A percentile compares a stretch with the other conserved stretches of the same genome.
These are phyloP conservation scores for Pterostichus niger DNA, from an alignment of 2,888 invertebrate genomes.

Conservation along the genomic window DNA sequence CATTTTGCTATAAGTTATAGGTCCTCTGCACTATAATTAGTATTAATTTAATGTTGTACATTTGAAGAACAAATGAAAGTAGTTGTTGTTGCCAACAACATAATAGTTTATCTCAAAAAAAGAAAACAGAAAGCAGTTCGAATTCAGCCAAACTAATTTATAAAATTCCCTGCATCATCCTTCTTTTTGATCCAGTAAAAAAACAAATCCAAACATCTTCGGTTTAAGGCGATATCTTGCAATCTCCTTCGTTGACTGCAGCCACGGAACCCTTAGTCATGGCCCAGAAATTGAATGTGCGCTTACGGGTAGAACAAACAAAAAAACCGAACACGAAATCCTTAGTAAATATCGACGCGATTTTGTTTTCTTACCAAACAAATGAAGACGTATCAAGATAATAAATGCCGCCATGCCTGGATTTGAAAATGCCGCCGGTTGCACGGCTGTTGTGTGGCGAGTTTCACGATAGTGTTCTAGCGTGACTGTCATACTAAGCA, in stretches of 20 bases:
- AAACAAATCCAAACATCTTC: no score
- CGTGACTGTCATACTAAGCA: slow-evolving; percentile 46
- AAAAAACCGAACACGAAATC: slow-evolving; percentile 46
- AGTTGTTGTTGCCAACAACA: no score
- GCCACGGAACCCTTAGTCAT: neutral
- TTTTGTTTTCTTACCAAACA: slow-evolving; percentile 66
- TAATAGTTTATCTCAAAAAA: no score
- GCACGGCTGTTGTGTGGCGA: slow-evolving; percentile 10
- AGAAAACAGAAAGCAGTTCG: no score
- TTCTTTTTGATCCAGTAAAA: no score
- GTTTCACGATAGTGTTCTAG: slow-evolving; percentile 31
- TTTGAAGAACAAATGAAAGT: no score
- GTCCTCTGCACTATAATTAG: no score
- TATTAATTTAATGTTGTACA: no score
- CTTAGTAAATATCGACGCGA: slow-evolving; percentile 59
- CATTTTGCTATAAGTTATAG: no score
- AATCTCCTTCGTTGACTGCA: neutral
- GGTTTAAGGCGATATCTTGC: slow-evolving; percentile 12
- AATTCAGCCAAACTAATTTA: no score
- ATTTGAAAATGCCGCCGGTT: slow-evolving; percentile 32
- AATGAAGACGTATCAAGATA: slow-evolving; percentile 63
- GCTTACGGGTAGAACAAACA: slow-evolving; percentile 28
- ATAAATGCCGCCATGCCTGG: slow-evolving; percentile 46
- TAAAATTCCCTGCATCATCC: no score
- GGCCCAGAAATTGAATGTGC: slow-evolving; percentile 40